Base-by-base conservation (phyloP, 1,140 invertebrate species). In the Drosophila subpulchrella region DNA sequence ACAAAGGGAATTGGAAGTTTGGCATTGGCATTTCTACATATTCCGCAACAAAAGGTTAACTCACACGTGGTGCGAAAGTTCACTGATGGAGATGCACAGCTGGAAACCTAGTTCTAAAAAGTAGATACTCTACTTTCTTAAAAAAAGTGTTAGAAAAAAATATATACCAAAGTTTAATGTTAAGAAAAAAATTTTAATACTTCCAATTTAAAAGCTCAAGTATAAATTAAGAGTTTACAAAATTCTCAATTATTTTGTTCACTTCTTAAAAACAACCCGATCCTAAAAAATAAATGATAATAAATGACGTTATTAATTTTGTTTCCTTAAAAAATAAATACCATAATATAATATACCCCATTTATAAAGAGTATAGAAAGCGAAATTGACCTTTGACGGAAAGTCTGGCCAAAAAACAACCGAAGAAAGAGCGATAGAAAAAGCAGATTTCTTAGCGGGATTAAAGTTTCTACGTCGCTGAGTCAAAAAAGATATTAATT, bases 331-430 rank as follows among this genome's bases (percentile, higher is more conserved):
- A 27, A 12, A 38, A 24, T 8, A 0, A 41, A 32, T 8, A 34
- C 1, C 17, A 20, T 46, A 46, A 44, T 12, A 0, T 17, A 27
- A n/a, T 20, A 34, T 27, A 30, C 30, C 39, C 42, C 6, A 15
- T 17, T 34, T 24, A 2, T 2, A 39, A 42, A 42, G 57, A 30
- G 59, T 32, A 60, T 41, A 50, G 58, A 82, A 86, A 82, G 66
- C 70, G 75, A 86, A 88, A 82, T 78, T 88, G 66, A 82, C 83
- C 83, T 88, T 61, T 82, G 46, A 67, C 48, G 32, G 7, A 34
- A 34, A 34, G 54, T 6, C 39, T 8, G 15, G 8, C 44, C 58
- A 57, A 13, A 32, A 54, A 17, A 11, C 5, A 34, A 34, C 32
- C 32, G 4, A 53, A 36, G 41, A 70, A 39, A 55, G 30, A 50